A percentile compares a stretch with the other conserved stretches of the same genome.
phyloP scores from a whole-genome alignment of 2,888 invertebrate species.

The Tenthredo mesomela region DNA sequence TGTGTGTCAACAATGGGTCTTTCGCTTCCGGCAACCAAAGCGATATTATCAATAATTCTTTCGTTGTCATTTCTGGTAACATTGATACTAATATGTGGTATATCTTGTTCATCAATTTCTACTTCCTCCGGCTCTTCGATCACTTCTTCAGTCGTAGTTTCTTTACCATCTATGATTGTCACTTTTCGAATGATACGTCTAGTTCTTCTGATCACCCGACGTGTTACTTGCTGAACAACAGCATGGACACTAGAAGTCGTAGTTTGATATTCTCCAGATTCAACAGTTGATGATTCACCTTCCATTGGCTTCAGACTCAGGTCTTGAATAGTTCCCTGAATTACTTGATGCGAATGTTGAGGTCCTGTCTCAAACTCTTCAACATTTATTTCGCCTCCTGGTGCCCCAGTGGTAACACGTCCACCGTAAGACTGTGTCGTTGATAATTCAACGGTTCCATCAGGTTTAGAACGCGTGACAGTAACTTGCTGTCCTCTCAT shows the following conservation, averaged over 20 bases:
- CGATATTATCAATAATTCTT: conserved; percentile 71
- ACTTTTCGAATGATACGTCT: conserved; percentile 88
- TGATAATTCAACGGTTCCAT: conserved; percentile 83
- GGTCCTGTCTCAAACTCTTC: conserved; percentile 85
- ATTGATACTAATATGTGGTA: conserved; percentile 86
- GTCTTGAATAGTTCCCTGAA: conserved; percentile 81
- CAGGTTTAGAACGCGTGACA: conserved; percentile 80
- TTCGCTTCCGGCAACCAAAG: background rate
- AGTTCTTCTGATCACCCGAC: conserved; percentile 87
- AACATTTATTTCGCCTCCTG: conserved; percentile 83
- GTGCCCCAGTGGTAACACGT: conserved; percentile 82
- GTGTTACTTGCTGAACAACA: conserved; percentile 90
- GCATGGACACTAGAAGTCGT: conserved; percentile 88
- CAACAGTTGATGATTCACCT: conserved; percentile 65
- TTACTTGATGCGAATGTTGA: conserved; percentile 81
- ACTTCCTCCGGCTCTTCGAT: conserved; percentile 91
- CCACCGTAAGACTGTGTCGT: conserved; percentile 84
- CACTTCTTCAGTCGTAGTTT: conserved; percentile 90
- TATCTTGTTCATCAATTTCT: conserved; percentile 86
- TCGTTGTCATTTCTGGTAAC: conserved; percentile 82
- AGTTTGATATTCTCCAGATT: conserved; percentile 78
- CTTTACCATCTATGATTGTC: conserved; percentile 90
- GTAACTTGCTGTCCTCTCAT: conserved; percentile 84
- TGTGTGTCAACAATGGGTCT: background rate
- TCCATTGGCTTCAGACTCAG: conserved; percentile 69